phyloP scores from a whole-genome alignment of 2,113 vertebrate species.

The Carettochelys insculpta region DNA sequence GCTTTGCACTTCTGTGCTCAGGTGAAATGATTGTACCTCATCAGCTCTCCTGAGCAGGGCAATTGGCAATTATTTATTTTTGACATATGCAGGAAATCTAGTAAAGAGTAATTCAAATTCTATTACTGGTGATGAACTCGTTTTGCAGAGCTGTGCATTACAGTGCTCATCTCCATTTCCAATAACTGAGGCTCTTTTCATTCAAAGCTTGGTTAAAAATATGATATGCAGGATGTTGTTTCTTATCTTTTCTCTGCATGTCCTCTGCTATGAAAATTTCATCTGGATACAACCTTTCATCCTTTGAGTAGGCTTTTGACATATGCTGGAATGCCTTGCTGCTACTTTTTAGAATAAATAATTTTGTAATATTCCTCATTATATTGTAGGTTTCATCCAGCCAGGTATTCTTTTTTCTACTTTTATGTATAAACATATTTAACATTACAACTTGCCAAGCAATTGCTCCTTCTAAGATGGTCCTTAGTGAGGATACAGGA shows the following conservation, averaged over 20 bases:
- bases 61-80: slow-evolving; percentile 71
- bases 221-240: slow-evolving; percentile 27
- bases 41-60: slow-evolving; percentile 60
- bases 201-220: slow-evolving; percentile 54
- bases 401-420: slow-evolving; percentile 7
- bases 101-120: slow-evolving; percentile 62
- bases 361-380: slow-evolving; percentile 37
- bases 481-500: slow-evolving; percentile 12
- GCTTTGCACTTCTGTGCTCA: slow-evolving; percentile 16
- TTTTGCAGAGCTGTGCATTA: slow-evolving; percentile 33
- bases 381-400: background rate
- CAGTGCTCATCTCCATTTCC: slow-evolving; percentile 38
- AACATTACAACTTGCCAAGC: slow-evolving; percentile 33
- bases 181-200: slow-evolving; percentile 44
- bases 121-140: slow-evolving; percentile 39
- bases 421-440: slow-evolving; percentile 44
- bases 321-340: slow-evolving; percentile 5
- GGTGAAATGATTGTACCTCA: slow-evolving; percentile 59
- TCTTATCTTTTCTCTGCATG: slow-evolving; percentile 61
- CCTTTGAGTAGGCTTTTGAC: slow-evolving; percentile 22
- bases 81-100: slow-evolving; percentile 59
- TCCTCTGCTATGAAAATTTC: slow-evolving; percentile 27
- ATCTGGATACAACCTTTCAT: slow-evolving; percentile 52
- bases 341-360: background rate
- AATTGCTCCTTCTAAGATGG: slow-evolving; percentile 5